A percentile compares a stretch with the other conserved stretches of the same genome.
Evolutionary conservation across 2,888 invertebrate species (phyloP).

Genomic region (Saturnia pavonia): DNA sequence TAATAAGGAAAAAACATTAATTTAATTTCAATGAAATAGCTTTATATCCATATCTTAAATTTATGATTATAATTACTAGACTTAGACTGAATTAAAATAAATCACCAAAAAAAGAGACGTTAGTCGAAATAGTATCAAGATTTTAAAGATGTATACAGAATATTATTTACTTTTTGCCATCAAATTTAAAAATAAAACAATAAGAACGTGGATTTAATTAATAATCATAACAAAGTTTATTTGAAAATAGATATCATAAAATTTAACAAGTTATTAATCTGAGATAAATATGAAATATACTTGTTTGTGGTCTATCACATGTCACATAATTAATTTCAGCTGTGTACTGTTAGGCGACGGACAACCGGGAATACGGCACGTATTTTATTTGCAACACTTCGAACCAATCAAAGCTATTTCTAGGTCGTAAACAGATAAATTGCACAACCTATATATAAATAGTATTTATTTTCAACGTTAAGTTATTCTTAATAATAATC

Average conservation of each 20-base stretch:
- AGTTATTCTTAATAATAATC: neutral
- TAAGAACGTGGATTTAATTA: no score
- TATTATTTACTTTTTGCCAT: no score
- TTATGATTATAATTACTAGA: neutral
- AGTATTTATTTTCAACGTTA: neutral
- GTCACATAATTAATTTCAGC: neutral
- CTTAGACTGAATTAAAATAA: neutral
- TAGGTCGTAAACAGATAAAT: constrained; percentile 5
- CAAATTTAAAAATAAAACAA: no score
- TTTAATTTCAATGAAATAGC: neutral
- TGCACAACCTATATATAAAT: neutral
- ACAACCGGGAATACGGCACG: constrained; percentile 15
- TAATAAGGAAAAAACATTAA: neutral
- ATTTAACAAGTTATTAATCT: neutral
- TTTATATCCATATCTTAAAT: neutral
- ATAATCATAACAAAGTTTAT: neutral
- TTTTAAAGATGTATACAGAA: neutral
- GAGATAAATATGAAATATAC: neutral
- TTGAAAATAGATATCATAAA: neutral
- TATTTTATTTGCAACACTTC: constrained; percentile 23
- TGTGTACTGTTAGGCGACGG: constrained; percentile 4
- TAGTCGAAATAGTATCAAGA: neutral
- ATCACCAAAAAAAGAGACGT: neutral
- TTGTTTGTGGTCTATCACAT: neutral
- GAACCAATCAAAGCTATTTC: constrained; percentile 7